These are phyloP conservation scores for Amyelois transitella DNA, from an alignment of 1,140 invertebrate species.

Conservation along the genomic window DNA sequence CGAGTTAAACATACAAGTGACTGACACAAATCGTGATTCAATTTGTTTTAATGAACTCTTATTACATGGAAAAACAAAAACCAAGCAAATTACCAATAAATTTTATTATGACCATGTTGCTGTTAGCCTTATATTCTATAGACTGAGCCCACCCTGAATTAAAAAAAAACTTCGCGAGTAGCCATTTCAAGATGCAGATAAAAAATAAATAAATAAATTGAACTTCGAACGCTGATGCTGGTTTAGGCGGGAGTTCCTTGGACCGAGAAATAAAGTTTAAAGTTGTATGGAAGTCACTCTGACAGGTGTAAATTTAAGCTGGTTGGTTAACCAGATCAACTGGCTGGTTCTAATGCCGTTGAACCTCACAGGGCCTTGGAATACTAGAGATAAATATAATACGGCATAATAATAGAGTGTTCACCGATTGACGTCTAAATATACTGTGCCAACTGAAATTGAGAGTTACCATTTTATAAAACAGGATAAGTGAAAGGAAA, in stretches of 20 bases:
- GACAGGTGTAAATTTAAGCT: constrained; percentile 54
- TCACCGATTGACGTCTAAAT: constrained; percentile 34
- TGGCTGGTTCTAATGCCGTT: constrained; percentile 64
- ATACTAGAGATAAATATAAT: constrained; percentile 67
- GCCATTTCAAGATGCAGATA: constrained; percentile 38
- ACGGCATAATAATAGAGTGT: constrained; percentile 59
- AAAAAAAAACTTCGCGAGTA: constrained; percentile 12
- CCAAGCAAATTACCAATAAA: neutral
- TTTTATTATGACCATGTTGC: neutral
- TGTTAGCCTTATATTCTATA: neutral
- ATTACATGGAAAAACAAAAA: neutral
- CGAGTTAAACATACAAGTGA: neutral
- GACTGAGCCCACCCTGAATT: neutral
- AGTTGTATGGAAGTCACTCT: constrained; percentile 36
- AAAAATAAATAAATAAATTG: constrained; percentile 58
- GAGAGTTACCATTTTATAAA: constrained; percentile 19
- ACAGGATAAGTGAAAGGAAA: neutral
- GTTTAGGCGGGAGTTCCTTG: constrained; percentile 8
- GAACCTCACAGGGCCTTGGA: constrained; percentile 67
- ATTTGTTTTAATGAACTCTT: neutral
- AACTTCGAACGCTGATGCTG: constrained; percentile 30
- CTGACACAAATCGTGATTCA: neutral
- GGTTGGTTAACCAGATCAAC: constrained; percentile 58
- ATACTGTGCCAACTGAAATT: constrained; percentile 33
- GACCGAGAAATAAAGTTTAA: constrained; percentile 32